Evolutionary conservation across 2,888 invertebrate genomes (phyloP).

Genomic region (Ethmia dodecea): DNA sequence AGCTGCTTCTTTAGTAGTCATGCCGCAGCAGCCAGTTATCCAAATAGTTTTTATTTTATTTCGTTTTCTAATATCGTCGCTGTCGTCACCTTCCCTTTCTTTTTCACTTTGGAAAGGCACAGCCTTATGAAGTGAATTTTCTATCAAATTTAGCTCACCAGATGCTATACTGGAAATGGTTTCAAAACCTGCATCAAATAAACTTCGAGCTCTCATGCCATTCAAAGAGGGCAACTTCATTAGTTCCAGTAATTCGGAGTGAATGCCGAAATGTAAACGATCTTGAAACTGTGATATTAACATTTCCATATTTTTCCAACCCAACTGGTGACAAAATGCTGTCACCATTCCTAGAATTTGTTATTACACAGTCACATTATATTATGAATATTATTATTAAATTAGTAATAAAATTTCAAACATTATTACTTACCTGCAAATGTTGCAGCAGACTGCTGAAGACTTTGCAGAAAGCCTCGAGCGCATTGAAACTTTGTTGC

Average conservation of each 20-base stretch:
- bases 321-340: slow-evolving; percentile 94
- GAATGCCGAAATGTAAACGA: slow-evolving; percentile 95
- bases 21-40: slow-evolving; percentile 87
- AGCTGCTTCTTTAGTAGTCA: slow-evolving; percentile 91
- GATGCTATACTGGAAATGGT: slow-evolving; percentile 87
- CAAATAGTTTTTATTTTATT: slow-evolving; percentile 84
- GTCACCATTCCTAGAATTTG: slow-evolving; percentile 92
- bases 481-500: slow-evolving; percentile 91
- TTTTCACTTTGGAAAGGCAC: slow-evolving; percentile 92
- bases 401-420: not conserved
- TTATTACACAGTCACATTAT: not conserved
- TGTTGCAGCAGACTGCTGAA: slow-evolving; percentile 96
- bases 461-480: slow-evolving; percentile 93
- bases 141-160: slow-evolving; percentile 82
- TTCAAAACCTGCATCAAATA: slow-evolving; percentile 89
- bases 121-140: slow-evolving; percentile 86
- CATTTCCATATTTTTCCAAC: slow-evolving; percentile 94
- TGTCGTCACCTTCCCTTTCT: slow-evolving; percentile 83
- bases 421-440: slow-evolving; percentile 88
- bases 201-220: slow-evolving; percentile 88
- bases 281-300: slow-evolving; percentile 95
- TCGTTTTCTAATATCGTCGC: slow-evolving; percentile 79
- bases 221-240: slow-evolving; percentile 90
- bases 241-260: slow-evolving; percentile 93
- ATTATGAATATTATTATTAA: too few species aligned